Percentiles rank a stretch among this genome's conserved stretches.
These are phyloP conservation scores for Brachypodius melanocephalos DNA, from an alignment of 2,113 vertebrate species.

Conservation along the genomic window DNA sequence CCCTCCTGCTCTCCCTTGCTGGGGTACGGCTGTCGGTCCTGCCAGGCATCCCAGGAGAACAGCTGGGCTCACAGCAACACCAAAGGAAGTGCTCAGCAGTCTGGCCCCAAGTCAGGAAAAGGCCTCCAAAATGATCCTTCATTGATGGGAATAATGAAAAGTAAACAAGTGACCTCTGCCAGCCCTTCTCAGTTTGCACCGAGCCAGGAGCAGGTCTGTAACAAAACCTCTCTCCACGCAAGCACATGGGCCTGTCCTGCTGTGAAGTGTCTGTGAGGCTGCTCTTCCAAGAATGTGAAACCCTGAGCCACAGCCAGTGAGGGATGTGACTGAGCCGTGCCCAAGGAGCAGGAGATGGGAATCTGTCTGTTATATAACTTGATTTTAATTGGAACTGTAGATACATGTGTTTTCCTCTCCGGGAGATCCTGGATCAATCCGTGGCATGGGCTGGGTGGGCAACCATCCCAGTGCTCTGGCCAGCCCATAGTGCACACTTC, in stretches of 20 bases:
- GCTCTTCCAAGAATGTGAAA: background rate
- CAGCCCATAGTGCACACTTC: rapidly evolving
- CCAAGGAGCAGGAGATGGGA: background rate
- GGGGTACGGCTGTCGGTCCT: rapidly evolving
- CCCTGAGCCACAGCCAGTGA: background rate
- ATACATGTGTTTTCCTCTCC: background rate
- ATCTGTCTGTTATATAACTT: background rate
- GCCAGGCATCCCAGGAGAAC: background rate
- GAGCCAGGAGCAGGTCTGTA: slow-evolving; percentile 6
- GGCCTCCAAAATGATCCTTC: background rate
- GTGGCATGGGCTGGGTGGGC: rapidly evolving
- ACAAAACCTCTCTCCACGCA: background rate
- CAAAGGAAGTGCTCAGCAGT: background rate
- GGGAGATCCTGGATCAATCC: background rate
- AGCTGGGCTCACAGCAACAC: background rate
- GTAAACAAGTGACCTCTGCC: slow-evolving; percentile 24
- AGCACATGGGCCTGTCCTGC: background rate
- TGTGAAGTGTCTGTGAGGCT: background rate
- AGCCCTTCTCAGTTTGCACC: slow-evolving; percentile 11
- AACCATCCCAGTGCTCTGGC: background rate
- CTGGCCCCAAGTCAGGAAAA: slow-evolving; percentile 13
- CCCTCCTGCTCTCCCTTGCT: background rate
- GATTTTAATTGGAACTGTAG: background rate
- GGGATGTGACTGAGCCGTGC: background rate
- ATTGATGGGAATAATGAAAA: background rate